Conservation (phyloP, 1,140 invertebrate species). For the Drosophila triauraria region DNA sequence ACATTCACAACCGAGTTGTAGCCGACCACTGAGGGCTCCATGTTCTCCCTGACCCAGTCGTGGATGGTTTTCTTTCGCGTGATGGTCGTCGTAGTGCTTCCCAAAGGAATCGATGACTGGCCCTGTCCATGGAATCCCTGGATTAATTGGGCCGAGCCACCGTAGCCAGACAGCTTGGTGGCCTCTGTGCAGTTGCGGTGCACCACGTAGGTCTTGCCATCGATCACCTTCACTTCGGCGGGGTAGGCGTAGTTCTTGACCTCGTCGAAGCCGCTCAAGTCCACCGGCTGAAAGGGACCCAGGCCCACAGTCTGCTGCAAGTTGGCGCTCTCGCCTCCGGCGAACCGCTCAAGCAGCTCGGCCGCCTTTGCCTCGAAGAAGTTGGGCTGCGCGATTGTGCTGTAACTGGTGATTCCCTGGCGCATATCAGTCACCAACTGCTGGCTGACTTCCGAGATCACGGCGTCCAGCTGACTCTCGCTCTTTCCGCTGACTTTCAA, state of each 20-base stretch:
- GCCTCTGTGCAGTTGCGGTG: slow-evolving; percentile 81
- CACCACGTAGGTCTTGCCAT: slow-evolving; percentile 78
- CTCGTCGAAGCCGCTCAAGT: slow-evolving; percentile 74
- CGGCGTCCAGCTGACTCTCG: slow-evolving; percentile 54
- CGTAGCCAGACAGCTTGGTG: slow-evolving; percentile 49
- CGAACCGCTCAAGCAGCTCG: slow-evolving; percentile 51
- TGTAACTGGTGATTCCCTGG: slow-evolving; percentile 59
- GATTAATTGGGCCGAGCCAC: slow-evolving; percentile 23
- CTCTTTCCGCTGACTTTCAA: slow-evolving; percentile 65
- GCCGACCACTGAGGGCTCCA: slow-evolving; percentile 68
- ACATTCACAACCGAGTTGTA: slow-evolving; percentile 71
- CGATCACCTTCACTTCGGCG: slow-evolving; percentile 76
- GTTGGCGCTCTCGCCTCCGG: neutral
- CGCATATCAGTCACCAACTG: slow-evolving; percentile 73
- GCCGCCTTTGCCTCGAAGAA: slow-evolving; percentile 75
- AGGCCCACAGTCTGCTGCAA: slow-evolving; percentile 61
- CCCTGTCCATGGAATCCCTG: slow-evolving; percentile 17
- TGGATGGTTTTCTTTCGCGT: slow-evolving; percentile 59
- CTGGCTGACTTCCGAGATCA: slow-evolving; percentile 55
- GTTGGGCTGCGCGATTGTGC: slow-evolving; percentile 63
- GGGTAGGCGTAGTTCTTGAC: slow-evolving; percentile 79
- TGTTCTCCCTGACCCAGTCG: slow-evolving; percentile 63
- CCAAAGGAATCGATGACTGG: slow-evolving; percentile 14
- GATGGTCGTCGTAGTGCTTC: slow-evolving; percentile 44
- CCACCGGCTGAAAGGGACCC: slow-evolving; percentile 56